Conservation (phyloP, 2,797 vertebrate species). For the Gila robusta region DNA sequence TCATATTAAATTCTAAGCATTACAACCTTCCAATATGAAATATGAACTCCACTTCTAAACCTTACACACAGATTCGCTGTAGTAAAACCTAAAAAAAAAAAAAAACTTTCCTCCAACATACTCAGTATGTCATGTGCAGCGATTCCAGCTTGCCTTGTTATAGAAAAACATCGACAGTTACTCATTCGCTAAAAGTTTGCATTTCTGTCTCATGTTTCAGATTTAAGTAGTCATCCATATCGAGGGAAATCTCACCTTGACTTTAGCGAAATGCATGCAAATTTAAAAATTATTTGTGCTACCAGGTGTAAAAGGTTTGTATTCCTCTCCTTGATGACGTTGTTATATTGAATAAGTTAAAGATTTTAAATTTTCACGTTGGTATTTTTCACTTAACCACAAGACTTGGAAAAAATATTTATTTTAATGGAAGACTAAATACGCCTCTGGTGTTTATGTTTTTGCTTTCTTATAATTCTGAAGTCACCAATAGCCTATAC, state of each 20-base stretch:
- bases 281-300: neutral
- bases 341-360: neutral
- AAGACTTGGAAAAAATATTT: neutral
- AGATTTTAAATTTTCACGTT: neutral
- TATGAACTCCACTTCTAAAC: too few species aligned
- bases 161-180: neutral
- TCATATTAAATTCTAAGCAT: too few species aligned
- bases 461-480: neutral
- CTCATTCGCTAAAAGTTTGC: neutral
- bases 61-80: neutral
- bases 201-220: neutral
- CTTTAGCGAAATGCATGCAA: neutral
- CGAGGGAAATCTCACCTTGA: neutral
- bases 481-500: too few species aligned
- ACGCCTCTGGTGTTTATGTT: neutral
- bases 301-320: neutral
- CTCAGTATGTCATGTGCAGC: neutral
- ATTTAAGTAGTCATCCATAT: neutral
- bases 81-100: neutral
- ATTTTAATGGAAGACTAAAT: neutral
- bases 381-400: neutral
- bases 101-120: too few species aligned
- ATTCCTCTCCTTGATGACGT: neutral
- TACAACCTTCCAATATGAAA: too few species aligned
- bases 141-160: neutral